These are phyloP conservation scores for Octopus sinensis DNA, from an alignment of 1,140 invertebrate species.

Conservation along the genomic window DNA sequence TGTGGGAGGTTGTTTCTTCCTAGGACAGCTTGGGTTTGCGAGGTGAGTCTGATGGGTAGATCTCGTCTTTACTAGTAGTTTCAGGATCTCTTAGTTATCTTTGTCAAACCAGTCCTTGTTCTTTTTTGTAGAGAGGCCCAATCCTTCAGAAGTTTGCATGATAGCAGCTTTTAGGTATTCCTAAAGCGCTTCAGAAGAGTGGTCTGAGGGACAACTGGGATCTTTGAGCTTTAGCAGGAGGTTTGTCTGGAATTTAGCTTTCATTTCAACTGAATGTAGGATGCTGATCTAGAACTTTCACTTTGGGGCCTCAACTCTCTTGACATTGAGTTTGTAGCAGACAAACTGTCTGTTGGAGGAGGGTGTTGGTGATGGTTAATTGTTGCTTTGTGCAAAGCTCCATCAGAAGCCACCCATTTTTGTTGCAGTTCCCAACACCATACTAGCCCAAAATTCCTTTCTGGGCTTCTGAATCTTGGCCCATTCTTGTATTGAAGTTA, in stretches of 20 bases:
- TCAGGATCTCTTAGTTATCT: neutral
- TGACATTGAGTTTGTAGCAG: neutral
- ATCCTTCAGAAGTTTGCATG: neutral
- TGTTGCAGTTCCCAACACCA: too few species aligned
- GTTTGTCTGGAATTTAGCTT: neutral
- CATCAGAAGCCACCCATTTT: too few species aligned
- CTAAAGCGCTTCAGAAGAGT: too few species aligned
- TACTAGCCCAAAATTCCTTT: too few species aligned
- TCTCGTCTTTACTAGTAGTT: neutral
- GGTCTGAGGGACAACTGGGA: neutral
- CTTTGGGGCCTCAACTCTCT: neutral
- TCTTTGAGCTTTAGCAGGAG: neutral
- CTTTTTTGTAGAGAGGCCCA: neutral
- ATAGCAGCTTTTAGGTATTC: neutral
- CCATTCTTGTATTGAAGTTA: too few species aligned
- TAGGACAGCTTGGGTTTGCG: neutral
- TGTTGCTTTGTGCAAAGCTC: too few species aligned
- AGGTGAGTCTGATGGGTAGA: neutral
- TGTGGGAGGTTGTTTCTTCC: neutral
- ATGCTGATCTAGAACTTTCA: neutral
- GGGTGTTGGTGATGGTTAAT: too few species aligned
- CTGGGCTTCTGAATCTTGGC: too few species aligned
- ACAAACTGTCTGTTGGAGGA: neutral
- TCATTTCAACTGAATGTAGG: neutral
- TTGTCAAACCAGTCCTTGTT: neutral